Base-by-base conservation (phyloP, 2,888 invertebrate species). In the Xestoiulus laeticollis region DNA sequence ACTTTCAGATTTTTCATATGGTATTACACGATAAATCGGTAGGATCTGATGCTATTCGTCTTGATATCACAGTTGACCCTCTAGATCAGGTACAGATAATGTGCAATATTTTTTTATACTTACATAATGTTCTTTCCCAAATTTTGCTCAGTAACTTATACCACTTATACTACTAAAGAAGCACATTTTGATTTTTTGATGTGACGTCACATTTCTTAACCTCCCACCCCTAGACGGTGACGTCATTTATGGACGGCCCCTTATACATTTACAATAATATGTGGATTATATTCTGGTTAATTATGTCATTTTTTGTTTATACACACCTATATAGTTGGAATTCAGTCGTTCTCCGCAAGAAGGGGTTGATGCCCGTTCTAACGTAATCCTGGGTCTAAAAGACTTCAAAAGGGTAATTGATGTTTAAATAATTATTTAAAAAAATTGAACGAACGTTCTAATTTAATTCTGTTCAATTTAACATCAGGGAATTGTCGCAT, bases 21-120 rank as follows among this genome's bases (percentile, higher is more conserved):
- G 32, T 86, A 5, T 16, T 86, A 19, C 86, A 59, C 30, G 48
- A 86, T 59, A 86, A 59, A n/a, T 6, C 43, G n/a, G 38, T 43
- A 1, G 19, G n/a, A 26, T n/a, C 59, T 3, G 85, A 85, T 22
- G 26, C 14, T 1, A 85, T 85, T 85, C 85, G 85, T n/a, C 43
- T 85, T 22, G 48, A 85, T 22, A 43, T 85, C 59, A 87, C 68
- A 5, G 87, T 87, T n/a, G 87, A 87, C 6, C 78, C 87, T 14
- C 32, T 30, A 14, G 53, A 86, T 14, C 26, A 59, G 48, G 86
- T 59, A 19, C 1, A 59, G 14, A 19, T 59, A n/a, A 3, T n/a
- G 8, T 48, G 2, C 48, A 48, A 48, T 48, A 48, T 12, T 48
- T 48, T 2, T 43, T 43, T 43, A n/a, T n/a, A n/a, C n/a, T n/a